Evolutionary conservation across 2,888 invertebrate genomes (phyloP).

Genomic region (Pachymerium ferrugineum): DNA sequence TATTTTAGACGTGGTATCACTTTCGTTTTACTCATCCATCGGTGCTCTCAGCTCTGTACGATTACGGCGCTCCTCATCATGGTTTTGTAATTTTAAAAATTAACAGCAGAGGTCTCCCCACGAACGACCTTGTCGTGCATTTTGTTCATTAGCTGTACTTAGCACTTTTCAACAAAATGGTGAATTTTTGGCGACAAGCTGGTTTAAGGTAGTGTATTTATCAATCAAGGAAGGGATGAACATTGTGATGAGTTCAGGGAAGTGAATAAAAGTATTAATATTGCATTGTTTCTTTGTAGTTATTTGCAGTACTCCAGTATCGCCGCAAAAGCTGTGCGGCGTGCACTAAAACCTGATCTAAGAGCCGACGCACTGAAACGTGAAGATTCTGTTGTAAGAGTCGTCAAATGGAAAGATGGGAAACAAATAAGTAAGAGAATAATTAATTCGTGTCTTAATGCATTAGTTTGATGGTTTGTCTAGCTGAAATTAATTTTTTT

Average conservation of each 20-base stretch:
- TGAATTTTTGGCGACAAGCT: constrained; percentile 36
- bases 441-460: neutral
- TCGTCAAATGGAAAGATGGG: constrained; percentile 86
- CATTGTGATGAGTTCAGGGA: too few relatives aligned
- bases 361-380: constrained; percentile 69
- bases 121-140: neutral
- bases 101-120: too few relatives aligned
- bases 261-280: neutral
- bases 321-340: constrained; percentile 75
- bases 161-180: too few relatives aligned
- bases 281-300: constrained; percentile 58
- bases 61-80: too few relatives aligned
- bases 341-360: constrained; percentile 70
- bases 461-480: neutral
- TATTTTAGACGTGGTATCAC: too few relatives aligned
- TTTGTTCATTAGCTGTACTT: neutral
- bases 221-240: too few relatives aligned
- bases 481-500: neutral
- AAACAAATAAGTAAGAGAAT: constrained; percentile 50
- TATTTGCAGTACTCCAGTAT: constrained; percentile 95
- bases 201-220: constrained; percentile 35
- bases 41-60: too few relatives aligned
- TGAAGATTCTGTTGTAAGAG: constrained; percentile 67
- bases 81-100: too few relatives aligned
- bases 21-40: too few relatives aligned